These are phyloP conservation scores for Frieseomelitta varia DNA, from an alignment of 1,140 invertebrate genomes.

Conservation along the genomic window DNA sequence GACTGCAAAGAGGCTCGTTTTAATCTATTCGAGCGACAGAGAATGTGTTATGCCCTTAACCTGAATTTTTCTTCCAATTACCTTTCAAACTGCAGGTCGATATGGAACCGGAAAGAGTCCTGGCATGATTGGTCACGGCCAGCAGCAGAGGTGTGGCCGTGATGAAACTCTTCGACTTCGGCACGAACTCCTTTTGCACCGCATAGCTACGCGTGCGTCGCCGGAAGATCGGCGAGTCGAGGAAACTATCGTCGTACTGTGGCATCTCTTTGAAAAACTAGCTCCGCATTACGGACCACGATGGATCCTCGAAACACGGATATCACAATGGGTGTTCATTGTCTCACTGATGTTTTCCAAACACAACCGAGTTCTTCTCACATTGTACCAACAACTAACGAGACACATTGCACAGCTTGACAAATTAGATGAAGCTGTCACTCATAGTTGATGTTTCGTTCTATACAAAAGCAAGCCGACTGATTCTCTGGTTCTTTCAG, in stretches of 20 bases:
- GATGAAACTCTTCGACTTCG: constrained; percentile 78
- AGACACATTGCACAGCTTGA: not conserved
- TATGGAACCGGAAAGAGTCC: constrained; percentile 72
- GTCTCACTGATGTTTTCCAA: not conserved
- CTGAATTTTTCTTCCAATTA: constrained; percentile 65
- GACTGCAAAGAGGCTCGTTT: not conserved
- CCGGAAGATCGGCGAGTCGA: constrained; percentile 78
- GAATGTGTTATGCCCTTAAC: constrained; percentile 43
- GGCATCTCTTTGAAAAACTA: constrained; percentile 70
- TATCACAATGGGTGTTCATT: not conserved
- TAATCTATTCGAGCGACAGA: constrained; percentile 16
- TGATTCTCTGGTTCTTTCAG: not conserved
- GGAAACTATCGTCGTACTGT: constrained; percentile 79
- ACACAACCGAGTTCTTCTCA: not conserved
- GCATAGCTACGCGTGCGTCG: constrained; percentile 80
- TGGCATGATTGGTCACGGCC: constrained; percentile 77
- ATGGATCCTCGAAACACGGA: no score
- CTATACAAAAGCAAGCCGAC: no score
- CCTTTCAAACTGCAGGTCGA: constrained; percentile 77
- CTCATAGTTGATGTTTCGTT: not conserved
- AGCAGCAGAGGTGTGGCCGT: constrained; percentile 77
- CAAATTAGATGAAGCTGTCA: not conserved
- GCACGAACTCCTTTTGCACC: constrained; percentile 75
- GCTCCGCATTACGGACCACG: not conserved
- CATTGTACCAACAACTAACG: not conserved